phyloP scores from a whole-genome alignment of 2,113 vertebrate species.

The Coryphaenoides rupestris region DNA sequence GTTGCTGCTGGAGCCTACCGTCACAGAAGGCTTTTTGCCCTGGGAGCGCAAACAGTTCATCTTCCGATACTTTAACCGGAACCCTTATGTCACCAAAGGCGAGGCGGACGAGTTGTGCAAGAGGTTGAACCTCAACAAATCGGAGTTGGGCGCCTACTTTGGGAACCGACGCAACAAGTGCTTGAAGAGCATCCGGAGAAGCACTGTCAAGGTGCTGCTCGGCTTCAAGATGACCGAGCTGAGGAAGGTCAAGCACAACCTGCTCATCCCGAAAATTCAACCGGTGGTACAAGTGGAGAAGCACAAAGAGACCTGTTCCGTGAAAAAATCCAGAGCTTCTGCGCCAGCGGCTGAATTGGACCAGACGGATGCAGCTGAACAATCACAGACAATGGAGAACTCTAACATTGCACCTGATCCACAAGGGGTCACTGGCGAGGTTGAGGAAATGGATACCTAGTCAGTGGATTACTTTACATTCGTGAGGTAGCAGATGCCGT shows the following conservation, averaged over 20 bases:
- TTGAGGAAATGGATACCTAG: too few relatives aligned
- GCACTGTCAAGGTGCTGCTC: conserved; percentile 76
- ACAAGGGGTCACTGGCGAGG: not conserved
- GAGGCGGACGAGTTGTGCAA: conserved; percentile 82
- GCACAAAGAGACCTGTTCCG: conserved; percentile 14
- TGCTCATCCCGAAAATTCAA: conserved; percentile 61
- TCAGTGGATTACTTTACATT: too few relatives aligned
- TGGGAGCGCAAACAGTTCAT: conserved; percentile 86
- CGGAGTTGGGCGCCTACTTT: conserved; percentile 83
- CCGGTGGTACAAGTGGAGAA: conserved; percentile 16
- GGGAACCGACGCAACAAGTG: conserved; percentile 81
- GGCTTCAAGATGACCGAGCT: conserved; percentile 92
- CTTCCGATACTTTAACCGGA: conserved; percentile 85
- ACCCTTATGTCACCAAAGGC: conserved; percentile 83
- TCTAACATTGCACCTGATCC: conserved; percentile 5
- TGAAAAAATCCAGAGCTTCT: conserved; percentile 25
- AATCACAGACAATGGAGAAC: conserved; percentile 6
- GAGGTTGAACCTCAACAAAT: conserved; percentile 77
- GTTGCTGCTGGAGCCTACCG: conserved; percentile 77
- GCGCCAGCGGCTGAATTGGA: not conserved
- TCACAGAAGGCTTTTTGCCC: conserved; percentile 63
- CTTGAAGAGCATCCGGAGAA: conserved; percentile 82
- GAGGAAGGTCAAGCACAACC: conserved; percentile 83
- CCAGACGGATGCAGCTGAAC: conserved; percentile 26
- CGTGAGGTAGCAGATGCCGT: too few relatives aligned